Percentiles rank a stretch among this genome's conserved stretches.
These are phyloP conservation scores for Indri indri DNA, from an alignment of 2,113 vertebrate species.

Conservation along the genomic window DNA sequence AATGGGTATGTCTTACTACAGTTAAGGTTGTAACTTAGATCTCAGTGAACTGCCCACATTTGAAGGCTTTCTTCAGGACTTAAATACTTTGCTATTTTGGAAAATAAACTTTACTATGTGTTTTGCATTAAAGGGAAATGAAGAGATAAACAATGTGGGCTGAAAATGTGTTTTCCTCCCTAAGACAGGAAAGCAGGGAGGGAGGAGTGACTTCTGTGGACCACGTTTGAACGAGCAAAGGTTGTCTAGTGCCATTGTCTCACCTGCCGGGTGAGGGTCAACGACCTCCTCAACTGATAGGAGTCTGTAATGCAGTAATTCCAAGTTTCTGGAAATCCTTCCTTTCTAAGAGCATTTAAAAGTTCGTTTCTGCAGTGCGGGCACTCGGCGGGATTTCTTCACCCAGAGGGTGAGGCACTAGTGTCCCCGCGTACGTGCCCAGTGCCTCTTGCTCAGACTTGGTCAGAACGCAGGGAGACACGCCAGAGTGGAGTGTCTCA, in stretches of 20 bases:
- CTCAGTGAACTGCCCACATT: not conserved
- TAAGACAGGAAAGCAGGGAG: not conserved
- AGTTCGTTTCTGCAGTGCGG: not conserved
- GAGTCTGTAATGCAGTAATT: not conserved
- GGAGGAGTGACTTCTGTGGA: rapidly evolving
- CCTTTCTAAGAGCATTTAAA: not conserved
- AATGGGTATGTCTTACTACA: not conserved
- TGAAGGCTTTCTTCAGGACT: not conserved
- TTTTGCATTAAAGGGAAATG: not conserved
- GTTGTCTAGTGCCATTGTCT: not conserved
- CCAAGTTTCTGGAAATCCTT: not conserved
- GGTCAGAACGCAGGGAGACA: not conserved
- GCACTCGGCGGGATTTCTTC: not conserved
- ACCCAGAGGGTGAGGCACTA: not conserved
- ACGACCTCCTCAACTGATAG: rapidly evolving
- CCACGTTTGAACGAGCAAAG: not conserved
- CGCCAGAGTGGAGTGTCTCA: rapidly evolving
- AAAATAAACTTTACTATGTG: not conserved
- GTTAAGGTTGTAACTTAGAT: not conserved
- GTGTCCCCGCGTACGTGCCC: not conserved
- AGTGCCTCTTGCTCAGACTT: not conserved
- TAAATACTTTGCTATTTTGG: not conserved
- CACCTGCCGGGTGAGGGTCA: too few species aligned
- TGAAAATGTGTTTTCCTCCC: not conserved
- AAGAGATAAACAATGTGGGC: rapidly evolving